phyloP scores from a whole-genome alignment of 2,888 invertebrate genomes.

The Tortricodes alternella region DNA sequence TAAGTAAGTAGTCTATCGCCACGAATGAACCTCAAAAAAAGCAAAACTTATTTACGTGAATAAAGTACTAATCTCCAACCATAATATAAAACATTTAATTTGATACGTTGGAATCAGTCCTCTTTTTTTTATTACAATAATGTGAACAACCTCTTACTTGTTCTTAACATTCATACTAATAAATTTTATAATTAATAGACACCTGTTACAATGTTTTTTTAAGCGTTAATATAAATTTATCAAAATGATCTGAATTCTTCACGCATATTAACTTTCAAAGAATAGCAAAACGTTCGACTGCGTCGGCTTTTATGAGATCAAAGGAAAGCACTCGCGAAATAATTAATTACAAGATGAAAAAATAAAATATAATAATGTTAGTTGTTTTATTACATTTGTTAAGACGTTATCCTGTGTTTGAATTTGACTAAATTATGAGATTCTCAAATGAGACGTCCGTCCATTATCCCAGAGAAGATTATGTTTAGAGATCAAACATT shows the following conservation, averaged over 20 bases:
- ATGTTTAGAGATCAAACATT: slow-evolving; percentile 9
- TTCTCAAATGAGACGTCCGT: slow-evolving; percentile 1
- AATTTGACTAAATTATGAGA: slow-evolving; percentile 9
- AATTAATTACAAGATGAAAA: slow-evolving; percentile 16
- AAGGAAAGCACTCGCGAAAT: slow-evolving; percentile 10
- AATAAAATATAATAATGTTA: slow-evolving; percentile 3
- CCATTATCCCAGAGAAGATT: slow-evolving; percentile 7
- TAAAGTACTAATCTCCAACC: too few species aligned
- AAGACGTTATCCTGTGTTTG: slow-evolving; percentile 1
- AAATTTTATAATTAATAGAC: slow-evolving; percentile 19
- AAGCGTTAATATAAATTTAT: slow-evolving; percentile 13
- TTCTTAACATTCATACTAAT: slow-evolving; percentile 5
- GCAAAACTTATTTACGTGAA: too few species aligned
- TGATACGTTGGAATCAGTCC: neutral
- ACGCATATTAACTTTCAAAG: slow-evolving; percentile 11
- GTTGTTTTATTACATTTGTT: slow-evolving; percentile 15
- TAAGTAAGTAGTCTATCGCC: too few species aligned
- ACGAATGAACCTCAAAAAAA: too few species aligned
- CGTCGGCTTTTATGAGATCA: slow-evolving; percentile 21
- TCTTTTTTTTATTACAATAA: slow-evolving; percentile 5
- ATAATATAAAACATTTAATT: neutral
- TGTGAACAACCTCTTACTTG: slow-evolving; percentile 14
- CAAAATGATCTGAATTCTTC: slow-evolving; percentile 13
- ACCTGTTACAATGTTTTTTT: slow-evolving; percentile 17
- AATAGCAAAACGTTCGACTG: slow-evolving; percentile 7